A percentile compares a stretch with the other conserved stretches of the same genome.
These are phyloP conservation scores for Piezodorus guildinii DNA, from an alignment of 1,140 invertebrate species.

Conservation along the genomic window DNA sequence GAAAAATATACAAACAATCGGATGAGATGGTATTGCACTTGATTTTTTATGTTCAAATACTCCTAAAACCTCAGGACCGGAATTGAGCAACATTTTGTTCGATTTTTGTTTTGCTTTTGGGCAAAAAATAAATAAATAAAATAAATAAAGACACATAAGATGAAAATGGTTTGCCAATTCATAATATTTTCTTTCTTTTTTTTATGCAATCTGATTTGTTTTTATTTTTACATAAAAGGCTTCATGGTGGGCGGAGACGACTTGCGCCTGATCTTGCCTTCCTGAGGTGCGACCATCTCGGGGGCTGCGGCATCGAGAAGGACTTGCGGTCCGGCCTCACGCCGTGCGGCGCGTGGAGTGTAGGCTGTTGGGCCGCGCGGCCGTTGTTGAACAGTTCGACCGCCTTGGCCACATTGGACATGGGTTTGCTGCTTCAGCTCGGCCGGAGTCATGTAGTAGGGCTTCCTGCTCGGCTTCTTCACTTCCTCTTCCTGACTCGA, in stretches of 20 bases:
- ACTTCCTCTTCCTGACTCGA: not conserved
- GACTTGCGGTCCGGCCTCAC: slow-evolving; percentile 26
- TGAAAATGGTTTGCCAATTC: too few relatives aligned
- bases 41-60: too few relatives aligned
- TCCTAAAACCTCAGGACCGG: too few relatives aligned
- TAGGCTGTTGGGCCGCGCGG: not conserved
- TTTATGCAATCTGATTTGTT: not conserved
- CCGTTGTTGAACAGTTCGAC: slow-evolving; percentile 21
- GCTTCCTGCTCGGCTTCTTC: slow-evolving; percentile 3
- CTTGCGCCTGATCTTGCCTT: slow-evolving; percentile 25
- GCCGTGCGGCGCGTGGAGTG: not conserved
- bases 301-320: slow-evolving; percentile 20
- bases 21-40: too few relatives aligned
- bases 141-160: too few relatives aligned
- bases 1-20: too few relatives aligned
- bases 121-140: too few relatives aligned
- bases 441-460: not conserved
- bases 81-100: too few relatives aligned
- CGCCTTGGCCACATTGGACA: slow-evolving; percentile 21
- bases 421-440: slow-evolving; percentile 6
- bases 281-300: not conserved
- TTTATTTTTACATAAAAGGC: slow-evolving; percentile 21
- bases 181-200: too few relatives aligned
- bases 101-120: too few relatives aligned
- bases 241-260: slow-evolving; percentile 26